These are phyloP conservation scores for Drosophila mauritiana DNA, from an alignment of 1,140 invertebrate genomes.

Conservation along the genomic window DNA sequence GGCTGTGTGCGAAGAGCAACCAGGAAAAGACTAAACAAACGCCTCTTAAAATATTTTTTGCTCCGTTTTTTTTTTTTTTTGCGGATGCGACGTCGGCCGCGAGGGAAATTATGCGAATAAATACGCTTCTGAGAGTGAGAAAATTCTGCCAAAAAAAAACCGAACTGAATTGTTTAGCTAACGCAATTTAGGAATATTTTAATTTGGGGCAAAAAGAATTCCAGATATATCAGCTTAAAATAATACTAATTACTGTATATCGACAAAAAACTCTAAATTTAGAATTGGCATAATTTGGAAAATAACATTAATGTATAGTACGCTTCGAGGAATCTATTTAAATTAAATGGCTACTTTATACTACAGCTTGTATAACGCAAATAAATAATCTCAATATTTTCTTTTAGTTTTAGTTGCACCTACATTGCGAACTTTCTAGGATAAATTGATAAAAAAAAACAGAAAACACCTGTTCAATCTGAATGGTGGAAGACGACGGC, in stretches of 20 bases:
- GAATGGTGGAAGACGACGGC: neutral
- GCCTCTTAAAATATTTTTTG: neutral
- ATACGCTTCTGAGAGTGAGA: neutral
- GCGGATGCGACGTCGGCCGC: neutral
- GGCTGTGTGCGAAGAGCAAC: neutral
- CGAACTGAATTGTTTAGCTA: no score
- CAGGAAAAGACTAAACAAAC: constrained; percentile 2
- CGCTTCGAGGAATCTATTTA: no score
- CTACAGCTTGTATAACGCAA: no score
- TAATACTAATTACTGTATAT: no score
- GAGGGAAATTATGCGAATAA: constrained; percentile 2
- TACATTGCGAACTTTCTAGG: no score
- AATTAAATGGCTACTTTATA: no score
- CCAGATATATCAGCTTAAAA: no score
- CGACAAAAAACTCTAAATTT: no score
- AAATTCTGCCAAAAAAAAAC: neutral
- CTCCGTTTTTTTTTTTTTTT: neutral
- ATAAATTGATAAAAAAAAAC: constrained; percentile 1
- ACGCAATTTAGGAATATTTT: no score
- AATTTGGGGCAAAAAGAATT: no score
- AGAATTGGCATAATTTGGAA: no score
- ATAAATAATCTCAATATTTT: neutral
- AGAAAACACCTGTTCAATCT: constrained; percentile 50
- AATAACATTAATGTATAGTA: no score
- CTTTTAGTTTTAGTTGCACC: neutral